Evolutionary conservation across 2,797 vertebrate genomes (phyloP).

Genomic region (Cacajao melanocephalus): DNA sequence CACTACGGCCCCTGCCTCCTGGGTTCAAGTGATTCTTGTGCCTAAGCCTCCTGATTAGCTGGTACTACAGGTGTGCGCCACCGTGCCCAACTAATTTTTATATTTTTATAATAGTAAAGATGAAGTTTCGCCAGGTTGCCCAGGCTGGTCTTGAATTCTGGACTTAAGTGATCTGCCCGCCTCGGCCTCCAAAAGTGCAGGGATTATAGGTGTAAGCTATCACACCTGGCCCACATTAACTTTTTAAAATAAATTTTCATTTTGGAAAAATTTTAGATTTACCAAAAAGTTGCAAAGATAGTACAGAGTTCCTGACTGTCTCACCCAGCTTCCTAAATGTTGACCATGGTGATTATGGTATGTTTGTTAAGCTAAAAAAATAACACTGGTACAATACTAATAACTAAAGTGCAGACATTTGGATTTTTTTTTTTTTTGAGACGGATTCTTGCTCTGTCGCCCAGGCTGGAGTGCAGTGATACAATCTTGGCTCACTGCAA

Average conservation of each 20-base stretch:
- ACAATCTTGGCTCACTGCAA: background rate
- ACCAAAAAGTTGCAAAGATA: background rate
- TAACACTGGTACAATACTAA: background rate
- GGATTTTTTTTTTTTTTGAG: background rate
- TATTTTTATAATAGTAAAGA: background rate
- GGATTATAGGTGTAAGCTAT: background rate
- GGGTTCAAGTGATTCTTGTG: background rate
- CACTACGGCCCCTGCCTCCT: background rate
- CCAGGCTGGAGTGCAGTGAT: background rate
- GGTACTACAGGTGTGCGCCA: background rate
- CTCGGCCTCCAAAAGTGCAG: background rate
- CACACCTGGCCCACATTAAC: background rate
- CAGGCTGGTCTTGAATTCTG: background rate
- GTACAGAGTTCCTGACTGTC: background rate
- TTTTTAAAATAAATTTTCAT: background rate
- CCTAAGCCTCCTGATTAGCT: background rate
- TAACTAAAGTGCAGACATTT: background rate
- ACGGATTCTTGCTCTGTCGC: accelerated
- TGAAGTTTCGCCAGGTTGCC: background rate
- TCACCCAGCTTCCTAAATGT: background rate
- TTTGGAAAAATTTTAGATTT: background rate
- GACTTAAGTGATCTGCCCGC: background rate
- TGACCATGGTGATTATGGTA: background rate
- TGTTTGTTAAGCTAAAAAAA: background rate
- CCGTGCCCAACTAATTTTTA: background rate